Evolutionary conservation across 2,888 invertebrate species (phyloP).

Genomic region (Catocala nupta): DNA sequence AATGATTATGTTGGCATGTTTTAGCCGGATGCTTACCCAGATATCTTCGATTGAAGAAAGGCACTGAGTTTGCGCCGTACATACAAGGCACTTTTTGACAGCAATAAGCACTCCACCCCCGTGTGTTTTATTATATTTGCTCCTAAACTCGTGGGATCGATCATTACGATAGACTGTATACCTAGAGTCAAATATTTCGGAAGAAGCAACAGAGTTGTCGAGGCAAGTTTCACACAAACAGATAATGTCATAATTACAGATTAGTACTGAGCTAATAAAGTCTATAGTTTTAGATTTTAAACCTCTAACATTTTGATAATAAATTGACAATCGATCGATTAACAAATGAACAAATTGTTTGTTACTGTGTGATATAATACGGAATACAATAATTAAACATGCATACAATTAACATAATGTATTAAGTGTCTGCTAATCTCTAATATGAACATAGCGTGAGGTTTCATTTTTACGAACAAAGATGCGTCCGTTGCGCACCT

Average conservation of each 20-base stretch:
- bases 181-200: background rate
- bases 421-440: background rate
- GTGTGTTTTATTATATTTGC: background rate
- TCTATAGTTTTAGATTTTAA: background rate
- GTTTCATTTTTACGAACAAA: background rate
- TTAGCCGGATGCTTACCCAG: background rate
- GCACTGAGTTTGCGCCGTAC: background rate
- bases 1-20: background rate
- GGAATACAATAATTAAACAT: background rate
- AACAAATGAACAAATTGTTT: background rate
- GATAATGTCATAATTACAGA: background rate
- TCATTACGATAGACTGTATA: background rate
- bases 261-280: background rate
- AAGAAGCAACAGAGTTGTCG: background rate
- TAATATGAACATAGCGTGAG: background rate
- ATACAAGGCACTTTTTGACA: background rate
- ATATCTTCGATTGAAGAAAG: background rate
- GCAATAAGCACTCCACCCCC: background rate
- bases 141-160: background rate
- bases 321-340: background rate
- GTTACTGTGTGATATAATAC: background rate
- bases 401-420: background rate
- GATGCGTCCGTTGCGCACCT: background rate
- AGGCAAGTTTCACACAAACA: background rate
- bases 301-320: slow-evolving; percentile 3